Evolutionary conservation across 1,140 invertebrate species (phyloP).

Genomic region (Diorhabda carinulata): DNA sequence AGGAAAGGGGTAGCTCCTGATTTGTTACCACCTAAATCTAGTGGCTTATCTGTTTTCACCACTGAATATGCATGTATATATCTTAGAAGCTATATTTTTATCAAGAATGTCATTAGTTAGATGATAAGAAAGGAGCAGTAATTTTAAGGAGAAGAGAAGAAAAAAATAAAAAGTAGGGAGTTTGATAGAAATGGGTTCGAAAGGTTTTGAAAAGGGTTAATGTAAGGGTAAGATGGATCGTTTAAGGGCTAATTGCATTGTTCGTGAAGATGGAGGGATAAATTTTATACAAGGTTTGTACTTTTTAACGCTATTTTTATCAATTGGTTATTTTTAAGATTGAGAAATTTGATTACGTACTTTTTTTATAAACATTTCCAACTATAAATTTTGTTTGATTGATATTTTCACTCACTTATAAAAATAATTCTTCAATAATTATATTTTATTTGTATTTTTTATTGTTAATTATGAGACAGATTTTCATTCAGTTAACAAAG

Average conservation of each 20-base stretch:
- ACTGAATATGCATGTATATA: not conserved
- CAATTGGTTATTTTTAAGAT: too few relatives aligned
- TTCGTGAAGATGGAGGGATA: not conserved
- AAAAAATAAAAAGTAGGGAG: not conserved
- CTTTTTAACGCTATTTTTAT: not conserved
- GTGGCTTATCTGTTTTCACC: not conserved
- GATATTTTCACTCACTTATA: too few relatives aligned
- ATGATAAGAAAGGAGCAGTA: not conserved
- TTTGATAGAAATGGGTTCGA: not conserved
- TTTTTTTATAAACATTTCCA: too few relatives aligned
- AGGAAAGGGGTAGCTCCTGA: not conserved
- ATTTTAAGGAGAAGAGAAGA: not conserved
- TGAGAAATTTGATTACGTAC: too few relatives aligned
- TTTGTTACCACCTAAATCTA: not conserved
- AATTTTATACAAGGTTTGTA: not conserved
- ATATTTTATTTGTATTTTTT: too few relatives aligned
- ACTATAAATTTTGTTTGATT: too few relatives aligned
- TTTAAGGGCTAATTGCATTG: constrained; percentile 1
- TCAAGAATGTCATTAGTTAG: not conserved
- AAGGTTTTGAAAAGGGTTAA: not conserved
- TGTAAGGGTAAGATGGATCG: not conserved
- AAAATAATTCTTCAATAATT: too few relatives aligned
- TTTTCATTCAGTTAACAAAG: too few relatives aligned
- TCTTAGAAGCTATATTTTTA: not conserved
- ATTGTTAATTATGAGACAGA: too few relatives aligned